Evolutionary conservation across 92 coral and sea anemone species (phyloP), one percentile per base, ranked within the genome.

Genomic region (Epizoanthus ramosus): DNA sequence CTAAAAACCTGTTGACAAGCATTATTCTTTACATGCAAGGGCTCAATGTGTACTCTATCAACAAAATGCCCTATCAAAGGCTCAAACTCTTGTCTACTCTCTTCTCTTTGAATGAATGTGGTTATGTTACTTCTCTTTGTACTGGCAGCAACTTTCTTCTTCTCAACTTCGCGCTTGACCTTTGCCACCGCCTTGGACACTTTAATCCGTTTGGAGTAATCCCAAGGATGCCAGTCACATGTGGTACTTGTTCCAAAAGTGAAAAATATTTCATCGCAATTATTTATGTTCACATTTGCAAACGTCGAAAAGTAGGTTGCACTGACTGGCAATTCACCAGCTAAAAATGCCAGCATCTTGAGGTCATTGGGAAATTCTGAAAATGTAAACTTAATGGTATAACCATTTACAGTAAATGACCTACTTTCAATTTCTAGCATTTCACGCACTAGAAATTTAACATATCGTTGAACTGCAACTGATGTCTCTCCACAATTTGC

Each of bases 351-450:
- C 70, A 81, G 16, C 92, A 90, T 92, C 63, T 90, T 90, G 2
- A 93, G 86, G 63, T 93, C 94, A 81, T 90, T 92, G 7, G 93
- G 89, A 71, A 88, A 85, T 80, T 90, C 93, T 12, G 92, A 87
- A 79, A 93, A 90, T 53, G 67, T 92, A 75, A 92, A 92, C 45
- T 80, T 85, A 21, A 93, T 87, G 71, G 70, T 72, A 25, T 39
- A 74, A 5, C 89, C 91, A 75, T 80, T 76, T 67, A 90, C 86
- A 18, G 74, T 18, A 63, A 86, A 89, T 82, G 89, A 67, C 83
- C 71, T 66, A 43, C 87, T 87, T 85, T 92, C 95, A 75, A 92
- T 92, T 71, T 80, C 89, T 84, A 81, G 52, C 41, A 92, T 89
- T 54, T 90, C 92, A 17, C 24, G 68, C n/a, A 91, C 68, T 39